These are phyloP conservation scores for Fukomys damarensis DNA, from an alignment of 2,113 vertebrate species.

Conservation along the genomic window DNA sequence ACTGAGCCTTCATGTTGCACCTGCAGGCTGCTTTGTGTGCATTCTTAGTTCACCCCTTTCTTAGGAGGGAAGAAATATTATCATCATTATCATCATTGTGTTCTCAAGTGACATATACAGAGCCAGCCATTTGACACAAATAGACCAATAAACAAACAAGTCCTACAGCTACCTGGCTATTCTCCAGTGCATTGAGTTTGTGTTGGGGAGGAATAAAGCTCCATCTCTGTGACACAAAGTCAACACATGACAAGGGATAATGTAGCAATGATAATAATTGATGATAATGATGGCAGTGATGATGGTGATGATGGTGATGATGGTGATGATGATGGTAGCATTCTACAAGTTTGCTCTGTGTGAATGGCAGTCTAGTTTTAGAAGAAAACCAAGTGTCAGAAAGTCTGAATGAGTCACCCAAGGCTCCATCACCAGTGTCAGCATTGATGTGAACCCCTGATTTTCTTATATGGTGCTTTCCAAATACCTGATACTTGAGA, in stretches of 20 bases:
- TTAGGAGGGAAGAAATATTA: not conserved
- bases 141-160: not conserved
- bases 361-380: not conserved
- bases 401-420: not conserved
- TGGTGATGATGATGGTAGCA: not conserved
- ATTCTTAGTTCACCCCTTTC: not conserved
- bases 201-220: not conserved
- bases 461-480: not conserved
- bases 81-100: not conserved
- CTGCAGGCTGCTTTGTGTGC: not conserved
- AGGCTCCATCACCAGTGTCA: not conserved
- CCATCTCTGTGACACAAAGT: not conserved
- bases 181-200: not conserved
- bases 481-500: not conserved
- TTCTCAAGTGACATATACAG: not conserved
- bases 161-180: too few relatives aligned
- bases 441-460: not conserved
- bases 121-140: not conserved
- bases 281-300: too few relatives aligned
- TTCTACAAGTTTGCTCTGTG: not conserved
- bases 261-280: too few relatives aligned
- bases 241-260: not conserved
- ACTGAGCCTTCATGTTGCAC: accelerated
- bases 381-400: not conserved
- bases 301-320: accelerated